These are phyloP conservation scores for Philopotamus ludificatus DNA, from an alignment of 1,140 invertebrate species.

Conservation along the genomic window DNA sequence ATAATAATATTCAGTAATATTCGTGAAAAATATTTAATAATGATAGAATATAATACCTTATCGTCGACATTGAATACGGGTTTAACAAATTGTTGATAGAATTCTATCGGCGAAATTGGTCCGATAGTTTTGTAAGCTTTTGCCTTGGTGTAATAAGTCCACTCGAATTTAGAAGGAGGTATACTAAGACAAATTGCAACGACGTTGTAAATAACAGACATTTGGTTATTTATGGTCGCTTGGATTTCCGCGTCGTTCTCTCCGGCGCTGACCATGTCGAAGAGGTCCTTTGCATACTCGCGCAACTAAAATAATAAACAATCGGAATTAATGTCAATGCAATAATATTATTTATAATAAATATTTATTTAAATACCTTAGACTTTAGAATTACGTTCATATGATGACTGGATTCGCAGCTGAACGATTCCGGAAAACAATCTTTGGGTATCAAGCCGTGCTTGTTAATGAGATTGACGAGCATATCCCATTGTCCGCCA, in stretches of 20 bases:
- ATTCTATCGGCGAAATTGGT: conserved; percentile 73
- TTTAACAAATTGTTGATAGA: conserved; percentile 79
- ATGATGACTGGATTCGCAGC: conserved; percentile 67
- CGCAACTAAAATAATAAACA: conserved; percentile 60
- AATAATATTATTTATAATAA: not conserved
- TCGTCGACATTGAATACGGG: conserved; percentile 79
- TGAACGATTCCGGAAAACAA: conserved; percentile 81
- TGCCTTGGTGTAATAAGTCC: conserved; percentile 86
- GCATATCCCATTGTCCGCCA: conserved; percentile 92
- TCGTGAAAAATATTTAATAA: not conserved
- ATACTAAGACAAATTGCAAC: conserved; percentile 76
- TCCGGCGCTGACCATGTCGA: conserved; percentile 61
- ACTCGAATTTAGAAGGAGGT: conserved; percentile 77
- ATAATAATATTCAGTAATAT: conserved; percentile 1
- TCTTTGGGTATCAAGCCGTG: conserved; percentile 87
- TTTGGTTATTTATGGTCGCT: conserved; percentile 63
- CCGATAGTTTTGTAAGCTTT: conserved; percentile 76
- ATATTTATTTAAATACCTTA: conserved; percentile 61
- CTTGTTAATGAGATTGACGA: conserved; percentile 81
- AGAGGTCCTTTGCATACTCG: conserved; percentile 75
- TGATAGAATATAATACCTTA: conserved; percentile 60
- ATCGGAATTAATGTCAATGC: not conserved
- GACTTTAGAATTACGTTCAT: conserved; percentile 78
- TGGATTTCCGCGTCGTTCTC: conserved; percentile 59
- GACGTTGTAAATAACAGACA: conserved; percentile 77